phyloP scores from a whole-genome alignment of 2,888 invertebrate genomes.

The Drosophila borborema region DNA sequence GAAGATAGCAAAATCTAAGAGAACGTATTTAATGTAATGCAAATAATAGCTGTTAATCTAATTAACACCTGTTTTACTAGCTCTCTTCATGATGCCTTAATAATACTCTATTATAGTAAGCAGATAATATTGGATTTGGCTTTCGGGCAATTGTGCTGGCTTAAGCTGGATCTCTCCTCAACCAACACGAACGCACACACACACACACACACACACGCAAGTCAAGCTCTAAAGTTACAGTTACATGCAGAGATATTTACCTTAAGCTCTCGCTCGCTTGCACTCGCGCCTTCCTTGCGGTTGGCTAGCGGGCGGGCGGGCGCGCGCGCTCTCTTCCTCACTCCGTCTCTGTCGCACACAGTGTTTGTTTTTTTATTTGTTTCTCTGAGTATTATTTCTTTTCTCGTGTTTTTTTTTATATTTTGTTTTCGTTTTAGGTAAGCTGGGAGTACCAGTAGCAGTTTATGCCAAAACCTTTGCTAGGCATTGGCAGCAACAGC shows the following conservation, averaged over 20 bases:
- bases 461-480: conserved; percentile 62
- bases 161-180: conserved; percentile 13
- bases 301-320: conserved; percentile 16
- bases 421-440: conserved; percentile 40
- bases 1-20: not conserved
- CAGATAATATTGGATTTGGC: conserved; percentile 2
- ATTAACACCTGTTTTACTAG: conserved; percentile 1
- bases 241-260: conserved; percentile 24
- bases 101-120: not conserved
- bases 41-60: not conserved
- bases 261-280: conserved; percentile 32
- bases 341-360: conserved; percentile 16
- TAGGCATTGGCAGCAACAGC: conserved; percentile 66
- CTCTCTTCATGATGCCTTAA: not conserved
- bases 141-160: not conserved
- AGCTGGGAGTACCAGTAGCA: conserved; percentile 57
- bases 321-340: conserved; percentile 23
- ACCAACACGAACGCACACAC: not conserved
- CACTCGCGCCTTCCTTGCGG: conserved; percentile 20
- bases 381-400: no score
- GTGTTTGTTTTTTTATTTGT: not conserved
- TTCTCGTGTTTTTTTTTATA: not conserved
- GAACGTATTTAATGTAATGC: not conserved
- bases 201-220: conserved; percentile 1
- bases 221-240: conserved; percentile 18